A percentile compares a stretch with the other conserved stretches of the same genome.
Evolutionary conservation across 2,888 invertebrate genomes (phyloP).

Genomic region (Andrena praecox): DNA sequence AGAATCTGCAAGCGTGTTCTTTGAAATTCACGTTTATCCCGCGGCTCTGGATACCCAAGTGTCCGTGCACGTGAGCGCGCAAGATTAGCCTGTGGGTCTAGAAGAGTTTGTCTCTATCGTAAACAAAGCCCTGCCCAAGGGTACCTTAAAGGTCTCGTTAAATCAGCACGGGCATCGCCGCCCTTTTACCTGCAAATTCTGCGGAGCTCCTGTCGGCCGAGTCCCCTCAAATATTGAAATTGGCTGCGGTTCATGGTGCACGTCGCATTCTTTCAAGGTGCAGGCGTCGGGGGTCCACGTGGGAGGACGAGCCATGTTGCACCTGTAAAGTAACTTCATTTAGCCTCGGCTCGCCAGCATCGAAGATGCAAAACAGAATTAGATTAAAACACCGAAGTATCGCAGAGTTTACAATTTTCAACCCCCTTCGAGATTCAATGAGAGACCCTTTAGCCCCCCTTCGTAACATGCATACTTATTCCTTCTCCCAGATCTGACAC

Average conservation of each 20-base stretch:
- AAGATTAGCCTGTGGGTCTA: conserved; percentile 32
- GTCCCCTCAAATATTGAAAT: conserved; percentile 81
- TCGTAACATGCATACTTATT: no score
- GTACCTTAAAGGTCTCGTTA: conserved; percentile 67
- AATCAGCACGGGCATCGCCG: conserved; percentile 69
- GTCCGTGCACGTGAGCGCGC: conserved; percentile 23
- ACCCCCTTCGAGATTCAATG: neutral
- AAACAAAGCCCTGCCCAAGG: conserved; percentile 46
- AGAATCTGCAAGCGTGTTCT: no score
- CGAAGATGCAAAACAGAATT: neutral
- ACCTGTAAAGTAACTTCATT: conserved; percentile 49
- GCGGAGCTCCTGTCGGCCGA: conserved; percentile 69
- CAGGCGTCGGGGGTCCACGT: conserved; percentile 41
- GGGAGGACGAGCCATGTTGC: conserved; percentile 46
- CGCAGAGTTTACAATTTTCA: neutral
- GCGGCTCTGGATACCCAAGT: neutral
- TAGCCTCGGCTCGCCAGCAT: conserved; percentile 5
- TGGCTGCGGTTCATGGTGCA: conserved; percentile 75
- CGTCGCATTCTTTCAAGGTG: conserved; percentile 71
- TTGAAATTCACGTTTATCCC: no score
- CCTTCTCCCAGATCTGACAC: no score
- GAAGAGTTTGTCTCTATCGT: conserved; percentile 52
- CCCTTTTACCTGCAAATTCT: conserved; percentile 74
- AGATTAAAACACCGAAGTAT: neutral
- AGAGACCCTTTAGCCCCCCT: no score